Evolutionary conservation across 2,888 invertebrate species (phyloP).

Genomic region (Merodon equestris): DNA sequence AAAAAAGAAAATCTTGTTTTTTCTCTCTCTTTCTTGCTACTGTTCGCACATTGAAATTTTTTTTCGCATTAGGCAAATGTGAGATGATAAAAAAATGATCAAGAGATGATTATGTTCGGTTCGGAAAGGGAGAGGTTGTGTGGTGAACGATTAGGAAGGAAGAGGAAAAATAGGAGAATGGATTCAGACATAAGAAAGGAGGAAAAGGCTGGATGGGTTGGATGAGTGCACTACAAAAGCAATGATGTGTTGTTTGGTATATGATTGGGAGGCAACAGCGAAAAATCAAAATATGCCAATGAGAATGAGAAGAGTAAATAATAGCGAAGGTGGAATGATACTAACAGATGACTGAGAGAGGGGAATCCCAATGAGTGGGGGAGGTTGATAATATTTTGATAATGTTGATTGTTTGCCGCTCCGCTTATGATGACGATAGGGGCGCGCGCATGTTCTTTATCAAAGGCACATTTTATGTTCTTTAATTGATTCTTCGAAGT

Average conservation of each 20-base stretch:
- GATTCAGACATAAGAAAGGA: slow-evolving; percentile 8
- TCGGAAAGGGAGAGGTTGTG: no score
- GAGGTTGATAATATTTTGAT: slow-evolving; percentile 56
- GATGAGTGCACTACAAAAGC: slow-evolving; percentile 37
- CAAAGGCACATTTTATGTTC: no score
- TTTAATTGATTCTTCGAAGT: no score
- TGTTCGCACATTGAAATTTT: slow-evolving; percentile 7
- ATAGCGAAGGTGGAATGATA: no score
- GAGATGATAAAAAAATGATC: slow-evolving; percentile 1
- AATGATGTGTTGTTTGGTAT: slow-evolving; percentile 3
- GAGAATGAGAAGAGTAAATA: slow-evolving; percentile 2
- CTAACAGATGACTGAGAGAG: no score
- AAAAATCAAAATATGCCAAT: slow-evolving; percentile 39
- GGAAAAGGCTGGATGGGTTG: background rate
- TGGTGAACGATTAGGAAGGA: slow-evolving; percentile 25
- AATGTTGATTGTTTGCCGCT: slow-evolving; percentile 22
- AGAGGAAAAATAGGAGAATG: background rate
- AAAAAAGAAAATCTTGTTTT: slow-evolving; percentile 20
- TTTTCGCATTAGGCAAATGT: slow-evolving; percentile 47
- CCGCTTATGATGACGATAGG: no score
- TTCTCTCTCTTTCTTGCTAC: slow-evolving; percentile 7
- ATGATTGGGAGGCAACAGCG: background rate
- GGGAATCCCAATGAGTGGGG: slow-evolving; percentile 11
- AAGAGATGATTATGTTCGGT: no score
- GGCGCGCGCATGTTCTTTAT: no score